phyloP scores from a whole-genome alignment of 2,888 invertebrate genomes.

The Apamea anceps region DNA sequence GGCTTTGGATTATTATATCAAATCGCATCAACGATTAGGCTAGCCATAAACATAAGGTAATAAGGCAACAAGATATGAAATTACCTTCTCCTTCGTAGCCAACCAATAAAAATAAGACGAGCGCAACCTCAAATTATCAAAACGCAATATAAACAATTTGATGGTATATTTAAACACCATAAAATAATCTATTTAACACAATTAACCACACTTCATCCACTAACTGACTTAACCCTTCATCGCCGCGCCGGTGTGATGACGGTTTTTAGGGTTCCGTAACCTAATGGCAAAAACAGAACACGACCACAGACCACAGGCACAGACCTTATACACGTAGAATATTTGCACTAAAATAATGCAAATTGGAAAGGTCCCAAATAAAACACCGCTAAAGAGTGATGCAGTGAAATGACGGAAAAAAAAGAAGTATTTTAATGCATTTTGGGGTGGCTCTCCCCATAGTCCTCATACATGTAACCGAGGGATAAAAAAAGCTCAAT shows the following conservation, averaged over 20 bases:
- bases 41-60: neutral
- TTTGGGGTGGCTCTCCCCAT: too few relatives aligned
- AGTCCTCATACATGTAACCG: too few relatives aligned
- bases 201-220: neutral
- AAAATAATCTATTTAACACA: constrained; percentile 14
- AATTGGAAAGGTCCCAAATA: neutral
- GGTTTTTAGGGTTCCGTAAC: neutral
- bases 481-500: too few relatives aligned
- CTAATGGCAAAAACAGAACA: neutral
- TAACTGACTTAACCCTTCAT: constrained; percentile 27
- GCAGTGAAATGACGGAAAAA: too few relatives aligned
- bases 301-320: too few relatives aligned
- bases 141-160: constrained; percentile 14
- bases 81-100: neutral
- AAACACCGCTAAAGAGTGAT: too few relatives aligned
- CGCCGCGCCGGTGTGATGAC: neutral
- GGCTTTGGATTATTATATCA: neutral
- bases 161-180: constrained; percentile 24
- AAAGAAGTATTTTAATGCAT: too few relatives aligned
- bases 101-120: neutral
- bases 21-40: neutral
- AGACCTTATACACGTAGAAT: neutral
- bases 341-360: neutral
- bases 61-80: neutral
- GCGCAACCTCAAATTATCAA: neutral